Base-by-base conservation (phyloP, 2,888 invertebrate genomes). In the Andrena bucephala region DNA sequence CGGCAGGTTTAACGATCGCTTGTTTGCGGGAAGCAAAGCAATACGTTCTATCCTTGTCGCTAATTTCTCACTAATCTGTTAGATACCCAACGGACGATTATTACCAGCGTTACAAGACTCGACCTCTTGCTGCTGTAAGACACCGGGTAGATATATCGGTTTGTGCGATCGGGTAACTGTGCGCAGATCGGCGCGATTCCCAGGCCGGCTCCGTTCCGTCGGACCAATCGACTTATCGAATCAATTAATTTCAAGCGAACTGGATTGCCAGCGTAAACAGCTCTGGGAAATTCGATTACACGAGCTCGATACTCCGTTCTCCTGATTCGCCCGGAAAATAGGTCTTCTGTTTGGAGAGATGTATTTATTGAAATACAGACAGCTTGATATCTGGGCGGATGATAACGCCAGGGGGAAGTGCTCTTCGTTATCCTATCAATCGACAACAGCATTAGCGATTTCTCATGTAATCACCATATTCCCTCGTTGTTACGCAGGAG, bases 211-310 rank as follows among this genome's bases (percentile, higher is more conserved):
- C 24, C 24, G 52, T 31, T n/a, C 36, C 16, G 52, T 31, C 52
- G 42, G 60, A 54, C 54, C 52, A 52, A 54, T 31, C 10, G 42
- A 62, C 52, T 76, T 67, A 76, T 78, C 10, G 67, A 42, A 42
- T 68, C 62, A 27, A 77, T 69, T 78, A 78, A 78, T 77, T 68
- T 68, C 63, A 10, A 77, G 29, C 16, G 52, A 36, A 76, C 42
- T 63, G 31, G 63, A 69, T 42, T 29, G 6, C 7, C 33, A 62
- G 62, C 78, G 68, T 63, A 63, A 78, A 78, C 68, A 77, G 16
- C 77, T 77, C 29, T 63, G 57, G 20, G 78, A 78, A 77, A 69
- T 77, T 78, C 48, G 63, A 77, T 79, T 79, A 57, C 57, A n/a
- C 16, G 33, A 54, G 62, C 36, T 50, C 52, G 27, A 16, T 16